A percentile compares a stretch with the other conserved stretches of the same genome.
Evolutionary conservation across 2,113 vertebrate species (phyloP).

Genomic region (Taxidea taxus): DNA sequence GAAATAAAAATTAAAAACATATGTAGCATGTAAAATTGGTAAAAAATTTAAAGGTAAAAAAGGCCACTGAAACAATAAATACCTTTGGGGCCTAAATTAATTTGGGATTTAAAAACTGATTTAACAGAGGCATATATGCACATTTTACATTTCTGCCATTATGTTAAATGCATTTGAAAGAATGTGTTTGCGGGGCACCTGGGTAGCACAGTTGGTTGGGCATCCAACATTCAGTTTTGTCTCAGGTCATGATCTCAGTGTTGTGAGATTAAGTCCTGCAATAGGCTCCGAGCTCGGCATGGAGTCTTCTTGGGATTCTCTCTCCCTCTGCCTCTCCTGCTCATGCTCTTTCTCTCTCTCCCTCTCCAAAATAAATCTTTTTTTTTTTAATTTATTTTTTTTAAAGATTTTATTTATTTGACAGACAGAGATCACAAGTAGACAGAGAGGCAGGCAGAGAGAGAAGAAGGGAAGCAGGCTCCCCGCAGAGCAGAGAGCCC

Average conservation of each 20-base stretch:
- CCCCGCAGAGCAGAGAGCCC: no score
- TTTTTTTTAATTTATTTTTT: no score
- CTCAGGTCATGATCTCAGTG: not conserved
- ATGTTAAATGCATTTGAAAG: not conserved
- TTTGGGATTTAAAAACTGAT: not conserved
- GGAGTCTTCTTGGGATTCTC: not conserved
- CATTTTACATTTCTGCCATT: slow-evolving; percentile 18
- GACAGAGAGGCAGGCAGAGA: no score
- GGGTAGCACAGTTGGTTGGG: not conserved
- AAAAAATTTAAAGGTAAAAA: not conserved
- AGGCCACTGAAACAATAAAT: slow-evolving; percentile 26
- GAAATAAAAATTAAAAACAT: slow-evolving; percentile 66
- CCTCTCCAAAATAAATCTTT: not conserved
- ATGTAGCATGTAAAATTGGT: slow-evolving; percentile 6
- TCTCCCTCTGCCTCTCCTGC: not conserved
- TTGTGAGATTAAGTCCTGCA: not conserved
- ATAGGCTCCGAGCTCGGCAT: not conserved
- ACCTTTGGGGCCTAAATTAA: not conserved
- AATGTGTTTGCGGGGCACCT: not conserved
- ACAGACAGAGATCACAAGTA: no score
- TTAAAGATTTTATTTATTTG: no score
- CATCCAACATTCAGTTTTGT: not conserved
- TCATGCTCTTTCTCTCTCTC: not conserved
- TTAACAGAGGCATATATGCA: not conserved
- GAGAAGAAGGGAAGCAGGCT: no score